Percentiles rank a stretch among this genome's conserved stretches.
Conservation (phyloP, 2,888 invertebrate species). For the Hyposoter didymator region DNA sequence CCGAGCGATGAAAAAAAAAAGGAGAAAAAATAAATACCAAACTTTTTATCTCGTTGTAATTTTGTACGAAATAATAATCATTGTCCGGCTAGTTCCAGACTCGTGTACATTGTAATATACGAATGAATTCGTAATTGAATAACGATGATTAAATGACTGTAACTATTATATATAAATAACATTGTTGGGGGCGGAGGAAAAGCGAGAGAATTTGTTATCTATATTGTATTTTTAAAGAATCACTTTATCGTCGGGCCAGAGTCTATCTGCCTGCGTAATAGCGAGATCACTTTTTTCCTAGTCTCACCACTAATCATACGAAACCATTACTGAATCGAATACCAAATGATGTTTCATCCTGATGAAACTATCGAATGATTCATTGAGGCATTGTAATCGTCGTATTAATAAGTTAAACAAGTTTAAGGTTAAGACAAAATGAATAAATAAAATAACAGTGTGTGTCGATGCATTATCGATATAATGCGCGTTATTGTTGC, state of each 20-base stretch:
- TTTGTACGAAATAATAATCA: conserved; percentile 60
- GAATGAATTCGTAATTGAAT: conserved; percentile 19
- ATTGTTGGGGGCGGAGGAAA: conserved; percentile 23
- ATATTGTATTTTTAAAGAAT: conserved; percentile 46
- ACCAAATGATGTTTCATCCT: conserved; percentile 46
- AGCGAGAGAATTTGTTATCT: conserved; percentile 53
- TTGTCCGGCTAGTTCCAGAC: conserved; percentile 61
- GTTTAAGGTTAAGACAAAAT: neutral
- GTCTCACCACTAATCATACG: conserved; percentile 62
- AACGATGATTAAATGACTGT: conserved; percentile 25
- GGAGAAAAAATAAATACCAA: conserved; percentile 40
- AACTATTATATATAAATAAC: conserved; percentile 60
- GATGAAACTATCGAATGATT: neutral
- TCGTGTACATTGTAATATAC: conserved; percentile 58
- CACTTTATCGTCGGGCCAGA: conserved; percentile 29
- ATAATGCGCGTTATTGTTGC: conserved; percentile 48
- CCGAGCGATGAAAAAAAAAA: neutral
- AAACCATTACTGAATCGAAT: conserved; percentile 43
- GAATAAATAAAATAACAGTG: conserved; percentile 16
- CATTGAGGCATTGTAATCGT: conserved; percentile 8
- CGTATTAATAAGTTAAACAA: conserved; percentile 11
- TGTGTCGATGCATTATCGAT: conserved; percentile 41
- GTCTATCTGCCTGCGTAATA: conserved; percentile 33
- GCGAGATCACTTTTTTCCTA: conserved; percentile 58
- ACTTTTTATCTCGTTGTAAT: conserved; percentile 63